Percentiles rank a stretch among this genome's conserved stretches.
Evolutionary conservation across 2,113 vertebrate species (phyloP).

Genomic region (Dissostichus mawsoni): DNA sequence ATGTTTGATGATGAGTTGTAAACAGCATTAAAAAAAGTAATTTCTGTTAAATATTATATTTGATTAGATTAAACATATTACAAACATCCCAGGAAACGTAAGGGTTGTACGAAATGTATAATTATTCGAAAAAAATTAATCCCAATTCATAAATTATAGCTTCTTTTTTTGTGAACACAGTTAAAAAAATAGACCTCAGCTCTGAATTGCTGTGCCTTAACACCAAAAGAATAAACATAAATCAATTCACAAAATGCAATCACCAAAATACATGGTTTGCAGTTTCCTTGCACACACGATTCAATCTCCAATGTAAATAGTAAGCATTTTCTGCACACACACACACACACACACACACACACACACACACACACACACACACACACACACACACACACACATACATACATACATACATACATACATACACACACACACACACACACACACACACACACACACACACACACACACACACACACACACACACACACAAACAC

Average conservation of each 20-base stretch:
- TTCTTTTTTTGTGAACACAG: neutral
- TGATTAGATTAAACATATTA: neutral
- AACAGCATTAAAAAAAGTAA: too few species aligned
- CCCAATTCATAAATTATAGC: conserved; percentile 8
- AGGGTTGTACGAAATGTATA: neutral
- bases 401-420: neutral
- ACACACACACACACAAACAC: neutral
- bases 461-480: neutral
- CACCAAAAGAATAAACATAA: conserved; percentile 49
- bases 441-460: neutral
- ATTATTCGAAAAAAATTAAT: neutral
- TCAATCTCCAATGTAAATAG: conserved; percentile 37
- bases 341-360: neutral
- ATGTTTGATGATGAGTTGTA: too few species aligned
- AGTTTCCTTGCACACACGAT: conserved; percentile 28
- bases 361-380: neutral
- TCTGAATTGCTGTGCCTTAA: conserved; percentile 4
- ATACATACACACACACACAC: neutral
- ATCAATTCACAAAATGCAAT: conserved; percentile 58
- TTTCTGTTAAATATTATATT: neutral
- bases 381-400: neutral
- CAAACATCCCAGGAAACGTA: neutral
- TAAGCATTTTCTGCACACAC: conserved; percentile 33
- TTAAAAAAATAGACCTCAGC: conserved; percentile 15
- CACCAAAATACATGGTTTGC: conserved; percentile 49